Percentiles rank a stretch among this genome's conserved stretches.
These are phyloP conservation scores for Epinotia bilunana DNA, from an alignment of 2,888 invertebrate species.

Conservation along the genomic window DNA sequence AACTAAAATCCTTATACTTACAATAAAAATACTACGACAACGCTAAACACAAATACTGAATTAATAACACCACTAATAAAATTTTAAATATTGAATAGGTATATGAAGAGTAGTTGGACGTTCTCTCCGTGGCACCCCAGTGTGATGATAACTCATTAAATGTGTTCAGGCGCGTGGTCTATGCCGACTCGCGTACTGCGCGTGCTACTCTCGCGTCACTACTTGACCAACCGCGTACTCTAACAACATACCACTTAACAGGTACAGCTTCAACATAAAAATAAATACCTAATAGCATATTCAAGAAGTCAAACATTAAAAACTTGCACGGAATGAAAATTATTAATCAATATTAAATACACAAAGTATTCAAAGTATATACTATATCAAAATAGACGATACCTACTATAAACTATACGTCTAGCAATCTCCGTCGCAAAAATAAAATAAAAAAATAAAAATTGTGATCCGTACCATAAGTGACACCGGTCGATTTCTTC, in stretches of 20 bases:
- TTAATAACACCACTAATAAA: slow-evolving; percentile 63
- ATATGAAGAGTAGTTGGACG: slow-evolving; percentile 54
- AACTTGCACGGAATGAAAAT: slow-evolving; percentile 82
- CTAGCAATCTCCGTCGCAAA: slow-evolving; percentile 76
- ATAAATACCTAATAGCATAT: slow-evolving; percentile 50
- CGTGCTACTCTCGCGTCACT: slow-evolving; percentile 52
- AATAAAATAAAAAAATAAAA: slow-evolving; percentile 71
- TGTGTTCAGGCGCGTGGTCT: slow-evolving; percentile 53
- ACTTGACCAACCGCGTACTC: slow-evolving; percentile 60
- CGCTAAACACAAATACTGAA: slow-evolving; percentile 77
- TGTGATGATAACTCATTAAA: slow-evolving; percentile 64
- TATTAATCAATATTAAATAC: slow-evolving; percentile 69
- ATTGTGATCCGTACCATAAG: slow-evolving; percentile 78
- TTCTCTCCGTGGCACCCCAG: slow-evolving; percentile 53
- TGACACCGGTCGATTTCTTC: slow-evolving; percentile 80
- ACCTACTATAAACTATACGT: slow-evolving; percentile 58
- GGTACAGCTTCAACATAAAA: slow-evolving; percentile 71
- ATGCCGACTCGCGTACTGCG: slow-evolving; percentile 49
- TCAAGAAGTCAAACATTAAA: slow-evolving; percentile 56
- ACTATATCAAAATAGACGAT: slow-evolving; percentile 73
- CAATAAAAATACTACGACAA: slow-evolving; percentile 69
- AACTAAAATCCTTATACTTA: slow-evolving; percentile 58
- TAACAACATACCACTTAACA: slow-evolving; percentile 58
- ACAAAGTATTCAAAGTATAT: slow-evolving; percentile 78
- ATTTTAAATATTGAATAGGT: slow-evolving; percentile 54